Base-by-base conservation (phyloP, 37 sponge, comb jelly and placozoan species). In the Agelas oroides region DNA sequence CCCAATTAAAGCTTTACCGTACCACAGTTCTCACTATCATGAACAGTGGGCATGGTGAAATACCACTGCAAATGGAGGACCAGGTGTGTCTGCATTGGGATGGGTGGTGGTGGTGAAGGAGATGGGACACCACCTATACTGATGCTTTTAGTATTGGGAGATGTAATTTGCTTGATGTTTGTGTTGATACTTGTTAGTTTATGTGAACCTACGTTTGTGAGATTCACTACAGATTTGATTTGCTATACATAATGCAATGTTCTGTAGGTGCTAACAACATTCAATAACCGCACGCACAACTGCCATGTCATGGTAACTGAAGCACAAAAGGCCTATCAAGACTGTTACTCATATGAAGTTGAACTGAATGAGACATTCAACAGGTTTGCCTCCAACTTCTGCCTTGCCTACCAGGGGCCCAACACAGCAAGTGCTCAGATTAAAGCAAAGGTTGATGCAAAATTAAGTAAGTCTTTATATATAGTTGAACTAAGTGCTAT, bases 291-390 rank as follows among this genome's bases (percentile, higher is more conserved):
- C 23, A 71, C 73, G 2, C 33, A 40, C 21, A 2, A 20, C 27
- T 40, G 53, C 53, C 3, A 2, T 20, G 73, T 2, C 53, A 27
- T 13, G 5, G 73, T 23, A 46, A 37, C 78, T 27, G 1, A 2
- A 35, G 56, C 80, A 17, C 18, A 20, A 25, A 34, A 52, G 2
- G 19, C 25, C 12, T 79, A 68, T 27, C 2, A 68, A 0, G 35
- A 74, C 24, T 46, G 3, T 32, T 87, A 86, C 62, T n/a, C 54
- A 53, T 46, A 28, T 15, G 87, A 91, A 39, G 25, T 86, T 20
- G 35, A 82, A 36, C 86, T 91, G 25, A 91, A 91, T 64, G 66
- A 59, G 1, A 58, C 25, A 11, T 91, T 91, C 64, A 70, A 91
- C 24, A n/a, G 30, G 17, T 91, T 84, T 64, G 83, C 76, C 15